Evolutionary conservation across 2,888 invertebrate species (phyloP), one percentile per base, ranked within the genome.

Genomic region (Panopea generosa): DNA sequence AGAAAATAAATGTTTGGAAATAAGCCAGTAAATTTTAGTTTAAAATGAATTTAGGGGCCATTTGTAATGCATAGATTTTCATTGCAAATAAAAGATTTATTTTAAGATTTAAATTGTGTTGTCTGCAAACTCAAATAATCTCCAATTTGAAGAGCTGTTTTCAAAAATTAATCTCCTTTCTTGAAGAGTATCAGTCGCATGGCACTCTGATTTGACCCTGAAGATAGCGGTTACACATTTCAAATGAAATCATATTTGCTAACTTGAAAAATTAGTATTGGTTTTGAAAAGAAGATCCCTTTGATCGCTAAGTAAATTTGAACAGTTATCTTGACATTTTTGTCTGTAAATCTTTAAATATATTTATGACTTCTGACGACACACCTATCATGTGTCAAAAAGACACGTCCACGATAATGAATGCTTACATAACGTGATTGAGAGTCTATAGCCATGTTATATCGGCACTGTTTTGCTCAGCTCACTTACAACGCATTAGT

Each of bases 241-340:
- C 69, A 72, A 73, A 72, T 77, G 72, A 65, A 56, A 60, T 65
- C 52, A 29, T 77, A 72, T 77, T 77, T 77, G 65, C 72, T 43
- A 66, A 68, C 59, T 56, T 72, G 68, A 77, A 77, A 77, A 72
- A 73, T 67, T 77, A 62, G 77, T 63, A 67, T 69, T 69, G 63
- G 59, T 72, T 73, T 77, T 77, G 72, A 77, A 73, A 72, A 56
- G 68, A 68, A 78, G 59, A 78, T 78, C 78, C 61, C 74, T 71
- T 78, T 74, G 78, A 78, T 78, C 74, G 70, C 53, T 70, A 62
- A 27, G 73, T 62, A 78, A 70, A 78, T 78, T 71, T 78, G 68
- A 56, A 65, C 69, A 69, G 50, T 50, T 53, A 72, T 72, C 72
- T 77, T 67, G 72, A 77, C 77, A 77, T 72, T 67, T 62, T 77